Percentiles rank a stretch among this genome's conserved stretches.
phyloP scores from a whole-genome alignment of 2,888 invertebrate species.

The Xestia c-nigrum region DNA sequence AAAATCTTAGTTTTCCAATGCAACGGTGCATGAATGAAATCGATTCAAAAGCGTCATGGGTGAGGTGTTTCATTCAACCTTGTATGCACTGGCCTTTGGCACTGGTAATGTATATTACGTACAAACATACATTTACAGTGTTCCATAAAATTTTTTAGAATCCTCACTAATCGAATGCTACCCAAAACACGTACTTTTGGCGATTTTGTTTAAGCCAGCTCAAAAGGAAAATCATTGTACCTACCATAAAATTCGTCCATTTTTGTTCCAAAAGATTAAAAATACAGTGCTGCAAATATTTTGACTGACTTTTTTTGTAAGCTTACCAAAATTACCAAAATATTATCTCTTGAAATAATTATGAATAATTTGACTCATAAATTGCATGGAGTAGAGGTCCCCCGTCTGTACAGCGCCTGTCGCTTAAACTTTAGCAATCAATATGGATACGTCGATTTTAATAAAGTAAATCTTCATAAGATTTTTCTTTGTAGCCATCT shows the following conservation, averaged over 20 bases:
- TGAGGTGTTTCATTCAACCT: conserved; percentile 33
- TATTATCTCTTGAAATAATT: neutral
- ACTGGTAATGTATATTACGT: conserved; percentile 11
- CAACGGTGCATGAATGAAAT: conserved; percentile 47
- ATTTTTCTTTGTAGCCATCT: neutral
- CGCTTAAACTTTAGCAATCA: conserved; percentile 13
- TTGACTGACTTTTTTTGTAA: neutral
- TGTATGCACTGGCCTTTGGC: conserved; percentile 1
- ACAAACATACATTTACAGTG: too few species aligned
- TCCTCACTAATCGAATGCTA: too few species aligned
- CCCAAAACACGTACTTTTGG: neutral
- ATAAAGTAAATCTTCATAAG: neutral
- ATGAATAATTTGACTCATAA: neutral
- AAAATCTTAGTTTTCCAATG: conserved; percentile 36
- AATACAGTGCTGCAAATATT: neutral
- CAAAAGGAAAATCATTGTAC: neutral
- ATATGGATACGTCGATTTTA: neutral
- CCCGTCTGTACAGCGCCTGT: conserved; percentile 9
- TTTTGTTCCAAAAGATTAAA: neutral
- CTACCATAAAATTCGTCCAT: neutral
- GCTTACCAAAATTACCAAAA: neutral
- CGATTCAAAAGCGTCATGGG: conserved; percentile 41
- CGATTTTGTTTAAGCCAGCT: neutral
- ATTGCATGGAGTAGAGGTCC: neutral
- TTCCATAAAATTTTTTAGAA: neutral